Conservation (phyloP, 2,797 vertebrate species). For the Ara ararauna region DNA sequence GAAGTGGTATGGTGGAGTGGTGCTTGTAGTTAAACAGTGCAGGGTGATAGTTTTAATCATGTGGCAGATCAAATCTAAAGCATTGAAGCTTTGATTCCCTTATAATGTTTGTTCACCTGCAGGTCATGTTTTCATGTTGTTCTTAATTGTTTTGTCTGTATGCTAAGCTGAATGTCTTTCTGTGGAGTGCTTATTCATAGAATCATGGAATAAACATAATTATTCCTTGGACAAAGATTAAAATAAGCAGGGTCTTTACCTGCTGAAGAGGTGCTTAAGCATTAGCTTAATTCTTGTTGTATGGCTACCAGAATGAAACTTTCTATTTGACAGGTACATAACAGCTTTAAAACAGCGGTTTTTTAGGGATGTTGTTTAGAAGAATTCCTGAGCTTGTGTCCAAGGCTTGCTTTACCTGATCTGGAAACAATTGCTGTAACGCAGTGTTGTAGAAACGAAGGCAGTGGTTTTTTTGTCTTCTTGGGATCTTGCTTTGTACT, state of each 20-base stretch:
- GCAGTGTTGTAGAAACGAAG: background rate
- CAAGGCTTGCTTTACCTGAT: background rate
- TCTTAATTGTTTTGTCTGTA: background rate
- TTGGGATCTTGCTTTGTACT: background rate
- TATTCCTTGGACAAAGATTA: background rate
- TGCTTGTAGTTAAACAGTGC: background rate
- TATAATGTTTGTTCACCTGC: background rate
- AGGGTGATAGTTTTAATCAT: background rate
- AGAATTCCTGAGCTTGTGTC: background rate
- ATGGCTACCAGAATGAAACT: background rate
- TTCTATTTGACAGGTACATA: background rate
- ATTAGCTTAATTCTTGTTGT: background rate
- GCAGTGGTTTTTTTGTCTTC: background rate
- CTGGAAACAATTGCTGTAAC: background rate
- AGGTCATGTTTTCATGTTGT: background rate
- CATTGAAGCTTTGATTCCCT: background rate
- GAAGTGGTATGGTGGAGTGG: background rate
- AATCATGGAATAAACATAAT: background rate
- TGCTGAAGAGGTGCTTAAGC: background rate
- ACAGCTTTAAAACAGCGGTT: background rate
- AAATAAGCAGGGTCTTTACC: background rate
- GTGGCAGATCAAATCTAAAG: background rate
- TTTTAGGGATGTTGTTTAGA: background rate
- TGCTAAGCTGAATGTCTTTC: background rate
- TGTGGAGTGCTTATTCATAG: background rate